phyloP scores from a whole-genome alignment of 2,797 vertebrate genomes.

The Iguana delicatissima region DNA sequence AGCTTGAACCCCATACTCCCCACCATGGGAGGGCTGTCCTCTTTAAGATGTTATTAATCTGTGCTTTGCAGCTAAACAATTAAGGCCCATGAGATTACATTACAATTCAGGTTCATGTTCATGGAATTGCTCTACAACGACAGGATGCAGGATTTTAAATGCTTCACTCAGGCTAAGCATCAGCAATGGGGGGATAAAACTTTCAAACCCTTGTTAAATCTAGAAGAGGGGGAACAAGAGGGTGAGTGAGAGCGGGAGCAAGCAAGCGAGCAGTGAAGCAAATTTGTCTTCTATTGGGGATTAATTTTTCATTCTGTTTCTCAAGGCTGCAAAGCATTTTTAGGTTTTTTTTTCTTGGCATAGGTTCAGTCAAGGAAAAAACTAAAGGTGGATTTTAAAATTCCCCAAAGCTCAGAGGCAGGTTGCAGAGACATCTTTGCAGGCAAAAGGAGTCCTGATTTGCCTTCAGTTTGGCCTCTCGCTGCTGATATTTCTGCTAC shows the following conservation, averaged over 20 bases:
- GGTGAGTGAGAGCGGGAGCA: constrained; percentile 6
- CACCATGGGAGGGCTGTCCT: background rate
- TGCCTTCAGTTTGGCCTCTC: constrained; percentile 14
- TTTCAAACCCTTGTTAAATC: constrained; percentile 61
- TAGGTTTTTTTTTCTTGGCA: background rate
- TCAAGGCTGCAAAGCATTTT: constrained; percentile 56
- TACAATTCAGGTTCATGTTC: background rate
- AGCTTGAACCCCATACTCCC: background rate
- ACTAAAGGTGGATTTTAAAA: constrained; percentile 47
- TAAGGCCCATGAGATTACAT: background rate
- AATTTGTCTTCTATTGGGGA: constrained; percentile 59
- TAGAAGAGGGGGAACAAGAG: constrained; percentile 20
- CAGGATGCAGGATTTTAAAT: constrained; percentile 34
- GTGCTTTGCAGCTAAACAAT: background rate
- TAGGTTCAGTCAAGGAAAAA: constrained; percentile 64
- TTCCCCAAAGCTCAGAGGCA: constrained; percentile 33
- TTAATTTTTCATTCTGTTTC: constrained; percentile 65
- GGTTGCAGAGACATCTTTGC: background rate
- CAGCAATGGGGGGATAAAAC: constrained; percentile 41
- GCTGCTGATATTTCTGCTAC: constrained; percentile 8
- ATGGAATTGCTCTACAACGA: constrained; percentile 19
- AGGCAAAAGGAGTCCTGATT: background rate
- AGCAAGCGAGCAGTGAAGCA: constrained; percentile 48
- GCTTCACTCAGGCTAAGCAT: constrained; percentile 30
- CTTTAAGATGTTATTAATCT: background rate